Percentiles rank a stretch among this genome's conserved stretches.
Conservation (phyloP, 2,113 vertebrate genomes). For the Phylloscopus trochiloides region DNA sequence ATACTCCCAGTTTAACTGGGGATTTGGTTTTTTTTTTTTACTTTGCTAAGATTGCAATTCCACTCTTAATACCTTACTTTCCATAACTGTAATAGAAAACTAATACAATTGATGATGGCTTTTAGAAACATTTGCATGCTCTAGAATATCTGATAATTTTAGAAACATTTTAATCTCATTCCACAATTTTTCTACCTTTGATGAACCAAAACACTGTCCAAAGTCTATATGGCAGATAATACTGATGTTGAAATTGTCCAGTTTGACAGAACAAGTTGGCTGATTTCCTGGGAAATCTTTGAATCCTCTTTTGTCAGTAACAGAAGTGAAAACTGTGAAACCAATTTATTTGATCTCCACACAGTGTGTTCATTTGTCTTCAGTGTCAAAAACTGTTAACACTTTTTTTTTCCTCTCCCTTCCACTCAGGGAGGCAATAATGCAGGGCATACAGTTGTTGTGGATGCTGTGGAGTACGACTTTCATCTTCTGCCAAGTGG, state of each 20-base stretch:
- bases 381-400: neutral
- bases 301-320: neutral
- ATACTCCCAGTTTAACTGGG: neutral
- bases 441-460: constrained; percentile 97
- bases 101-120: neutral
- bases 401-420: neutral
- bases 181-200: neutral
- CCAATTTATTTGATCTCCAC: neutral
- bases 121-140: neutral
- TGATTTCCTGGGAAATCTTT: neutral
- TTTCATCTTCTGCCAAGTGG: constrained; percentile 98
- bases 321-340: neutral
- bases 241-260: neutral
- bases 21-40: neutral
- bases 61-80: neutral
- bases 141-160: neutral
- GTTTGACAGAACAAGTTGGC: neutral
- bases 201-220: neutral
- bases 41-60: neutral
- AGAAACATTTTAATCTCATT: neutral
- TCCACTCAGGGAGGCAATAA: constrained; percentile 91
- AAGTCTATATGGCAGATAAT: neutral
- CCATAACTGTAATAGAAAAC: neutral
- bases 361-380: neutral
- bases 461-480: constrained; percentile 96